Evolutionary conservation across 2,888 invertebrate species (phyloP).

Genomic region (Strigamia maritima): DNA sequence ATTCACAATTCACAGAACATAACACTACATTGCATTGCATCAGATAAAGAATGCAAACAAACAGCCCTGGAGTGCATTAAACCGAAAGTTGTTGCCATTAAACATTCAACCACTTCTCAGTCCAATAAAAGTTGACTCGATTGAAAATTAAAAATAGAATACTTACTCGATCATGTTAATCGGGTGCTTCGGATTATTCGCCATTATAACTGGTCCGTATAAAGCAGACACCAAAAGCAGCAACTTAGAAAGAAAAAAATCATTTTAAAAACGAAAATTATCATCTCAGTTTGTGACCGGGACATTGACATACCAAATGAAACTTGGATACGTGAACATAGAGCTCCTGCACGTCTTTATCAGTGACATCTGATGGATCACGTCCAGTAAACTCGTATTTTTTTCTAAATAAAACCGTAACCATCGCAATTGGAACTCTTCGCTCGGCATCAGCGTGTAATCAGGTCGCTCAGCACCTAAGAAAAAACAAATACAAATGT

Average conservation of each 20-base stretch:
- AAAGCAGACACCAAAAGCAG: background rate
- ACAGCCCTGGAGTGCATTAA: no score
- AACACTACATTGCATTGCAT: no score
- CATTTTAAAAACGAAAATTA: background rate
- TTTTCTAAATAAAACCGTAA: constrained; percentile 68
- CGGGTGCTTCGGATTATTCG: background rate
- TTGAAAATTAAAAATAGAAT: background rate
- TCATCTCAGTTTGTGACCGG: background rate
- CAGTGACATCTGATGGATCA: constrained; percentile 38
- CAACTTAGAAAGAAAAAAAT: background rate
- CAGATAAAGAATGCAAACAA: no score
- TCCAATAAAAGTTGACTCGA: no score
- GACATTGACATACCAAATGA: constrained; percentile 58
- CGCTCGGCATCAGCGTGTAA: constrained; percentile 70
- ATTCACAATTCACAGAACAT: no score
- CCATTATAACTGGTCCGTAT: background rate
- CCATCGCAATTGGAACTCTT: constrained; percentile 77
- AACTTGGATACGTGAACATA: constrained; percentile 76
- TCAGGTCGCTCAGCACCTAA: constrained; percentile 63
- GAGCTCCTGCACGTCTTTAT: constrained; percentile 63
- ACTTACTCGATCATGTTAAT: background rate
- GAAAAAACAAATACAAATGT: background rate
- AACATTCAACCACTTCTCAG: no score
- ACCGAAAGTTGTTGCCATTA: no score
- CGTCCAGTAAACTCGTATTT: constrained; percentile 48